Base-by-base conservation (phyloP, 2,113 vertebrate genomes). In the Neogale vison region DNA sequence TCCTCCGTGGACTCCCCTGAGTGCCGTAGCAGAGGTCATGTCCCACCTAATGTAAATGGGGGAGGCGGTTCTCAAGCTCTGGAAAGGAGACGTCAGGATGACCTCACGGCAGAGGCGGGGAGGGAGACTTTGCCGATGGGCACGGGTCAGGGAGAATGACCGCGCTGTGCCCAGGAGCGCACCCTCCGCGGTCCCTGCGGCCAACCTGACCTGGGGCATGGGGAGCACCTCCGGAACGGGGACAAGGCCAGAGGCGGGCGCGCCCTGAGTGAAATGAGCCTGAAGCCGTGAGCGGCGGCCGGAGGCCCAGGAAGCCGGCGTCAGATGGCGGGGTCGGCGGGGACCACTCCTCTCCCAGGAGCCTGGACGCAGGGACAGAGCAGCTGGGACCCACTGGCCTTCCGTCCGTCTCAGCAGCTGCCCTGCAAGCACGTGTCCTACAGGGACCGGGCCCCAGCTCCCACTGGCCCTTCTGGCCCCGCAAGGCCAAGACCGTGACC, bases 401-500 rank as follows among this genome's bases (percentile, higher is more conserved):
- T 61, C 63, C 50, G 14, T 4, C 50, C 14, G 39, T 42, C 52
- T 34, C 45, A 20, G 7, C 4, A 18, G 39, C 9, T 21, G 36
- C 72, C 72, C 72, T 45, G 36, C 3, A 55, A 14, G 14, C 17
- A 4, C 4, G 47, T 6, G 31, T 69, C 50, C 24, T 4, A 0
- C 14, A 1, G 23, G 72, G 34, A 6, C 84, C 7, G 8, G 4
- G 6, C 12, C 61, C 29, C 4, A 34, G 67, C 34, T n/a, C 67
- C 59, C 24, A 1, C 11, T 11, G 59, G 59, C 59, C 23, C 24
- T 61, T 21, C 29, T 65, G 63, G 29, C 67, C n/a, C n/a, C 67
- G 0, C 59, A 26, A 61, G 59, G 99, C 99, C 88, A 99, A 99
- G 29, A 98, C 99, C 98, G 98, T 99, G 0, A 98, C 99, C 36